These are phyloP conservation scores for Platichthys stellatus DNA, from an alignment of 2,113 vertebrate species.

Conservation along the genomic window DNA sequence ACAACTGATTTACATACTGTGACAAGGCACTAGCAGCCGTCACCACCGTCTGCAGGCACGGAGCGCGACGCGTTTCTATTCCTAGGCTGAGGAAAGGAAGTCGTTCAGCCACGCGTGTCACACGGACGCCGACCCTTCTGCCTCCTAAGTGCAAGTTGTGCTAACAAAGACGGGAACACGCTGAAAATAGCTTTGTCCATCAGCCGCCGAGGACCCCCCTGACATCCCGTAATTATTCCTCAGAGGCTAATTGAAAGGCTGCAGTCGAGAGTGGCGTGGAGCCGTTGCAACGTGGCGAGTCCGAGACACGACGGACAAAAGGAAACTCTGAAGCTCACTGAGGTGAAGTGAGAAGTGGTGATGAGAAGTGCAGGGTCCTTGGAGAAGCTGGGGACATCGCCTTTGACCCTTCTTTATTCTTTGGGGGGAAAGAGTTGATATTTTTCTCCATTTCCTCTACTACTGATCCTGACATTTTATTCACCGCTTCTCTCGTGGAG, in stretches of 20 bases:
- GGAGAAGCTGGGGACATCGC: too few relatives aligned
- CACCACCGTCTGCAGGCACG: conserved; percentile 16
- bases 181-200: conserved; percentile 64
- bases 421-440: too few relatives aligned
- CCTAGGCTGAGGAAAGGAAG: conserved; percentile 15
- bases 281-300: too few relatives aligned
- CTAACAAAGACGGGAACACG: conserved; percentile 42
- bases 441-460: too few relatives aligned
- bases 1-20: conserved; percentile 54
- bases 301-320: too few relatives aligned
- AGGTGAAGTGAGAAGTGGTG: too few relatives aligned
- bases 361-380: too few relatives aligned
- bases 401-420: too few relatives aligned
- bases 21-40: conserved; percentile 31
- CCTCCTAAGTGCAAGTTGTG: conserved; percentile 33
- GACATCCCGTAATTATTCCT: conserved; percentile 73
- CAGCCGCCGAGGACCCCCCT: conserved; percentile 34
- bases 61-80: conserved; percentile 29
- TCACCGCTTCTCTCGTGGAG: neutral
- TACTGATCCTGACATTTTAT: neutral
- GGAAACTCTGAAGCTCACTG: too few relatives aligned
- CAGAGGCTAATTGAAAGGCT: conserved; percentile 45
- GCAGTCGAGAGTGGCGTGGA: neutral
- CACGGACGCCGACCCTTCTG: neutral
- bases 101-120: conserved; percentile 4